Conservation (phyloP, 1,140 invertebrate species). For the Spodoptera frugiperda region DNA sequence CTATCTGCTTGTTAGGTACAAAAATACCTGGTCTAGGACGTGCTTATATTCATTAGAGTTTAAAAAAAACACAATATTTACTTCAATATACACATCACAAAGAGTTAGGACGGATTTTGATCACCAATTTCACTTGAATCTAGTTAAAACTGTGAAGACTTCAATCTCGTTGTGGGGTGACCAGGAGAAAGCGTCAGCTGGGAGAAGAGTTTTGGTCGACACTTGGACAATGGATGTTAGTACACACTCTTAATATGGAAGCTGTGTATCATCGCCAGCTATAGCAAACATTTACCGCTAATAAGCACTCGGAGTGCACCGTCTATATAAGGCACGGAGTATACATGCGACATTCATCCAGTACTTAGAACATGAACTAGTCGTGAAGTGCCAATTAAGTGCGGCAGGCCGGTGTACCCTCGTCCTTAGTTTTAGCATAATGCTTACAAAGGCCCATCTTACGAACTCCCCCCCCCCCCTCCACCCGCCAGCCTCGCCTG, state of each 20-base stretch:
- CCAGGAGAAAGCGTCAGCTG: too few species aligned
- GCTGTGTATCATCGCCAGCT: too few species aligned
- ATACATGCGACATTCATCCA: background rate
- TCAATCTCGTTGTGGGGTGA: too few species aligned
- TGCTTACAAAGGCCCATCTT: slow-evolving; percentile 49
- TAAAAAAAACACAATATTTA: too few species aligned
- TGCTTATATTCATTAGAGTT: too few species aligned
- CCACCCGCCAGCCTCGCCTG: background rate
- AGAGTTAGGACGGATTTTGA: too few species aligned
- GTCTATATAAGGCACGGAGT: background rate
- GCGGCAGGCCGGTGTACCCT: slow-evolving; percentile 18
- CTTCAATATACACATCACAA: too few species aligned
- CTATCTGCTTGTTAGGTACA: background rate
- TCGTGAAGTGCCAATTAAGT: slow-evolving; percentile 33
- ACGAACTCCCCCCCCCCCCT: background rate
- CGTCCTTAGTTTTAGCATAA: slow-evolving; percentile 49
- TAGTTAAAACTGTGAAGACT: too few species aligned
- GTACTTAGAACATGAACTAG: background rate
- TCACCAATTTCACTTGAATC: too few species aligned
- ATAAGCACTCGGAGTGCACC: background rate
- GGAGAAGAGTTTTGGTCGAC: too few species aligned
- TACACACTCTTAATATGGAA: too few species aligned
- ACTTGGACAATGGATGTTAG: too few species aligned
- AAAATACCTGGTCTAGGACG: background rate
- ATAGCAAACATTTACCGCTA: background rate